Evolutionary conservation across 2,888 invertebrate genomes (phyloP), one percentile per base, ranked within the genome.

Genomic region (Brachypalpus laphriformis): DNA sequence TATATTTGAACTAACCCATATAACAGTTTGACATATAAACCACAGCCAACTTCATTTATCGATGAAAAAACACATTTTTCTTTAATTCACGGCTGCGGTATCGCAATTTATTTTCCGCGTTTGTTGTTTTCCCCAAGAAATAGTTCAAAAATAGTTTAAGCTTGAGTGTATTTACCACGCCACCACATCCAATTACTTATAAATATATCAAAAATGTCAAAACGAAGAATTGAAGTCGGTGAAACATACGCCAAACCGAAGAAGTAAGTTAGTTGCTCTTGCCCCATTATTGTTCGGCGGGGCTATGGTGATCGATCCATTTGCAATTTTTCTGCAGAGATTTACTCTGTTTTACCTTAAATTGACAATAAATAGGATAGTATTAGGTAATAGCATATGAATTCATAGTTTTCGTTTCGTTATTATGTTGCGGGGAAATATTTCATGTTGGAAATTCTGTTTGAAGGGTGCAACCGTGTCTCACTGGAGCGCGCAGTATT

Each of bases 171-270:
- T 42, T 59, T 63, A 3, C 0, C 34, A 31, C 22, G 25, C 28
- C 8, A 51, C 37, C 57, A 22, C 9, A 20, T 8, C 0, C 18
- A 31, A 42, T 16, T 22, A 18, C 22, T 14, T 28, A 37, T 20
- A 61, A 59, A 54, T 20, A 31, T 28, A 49, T 40, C 28, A 45
- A 87, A 81, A 31, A 91, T 97, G 97, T 96, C 97, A 54, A 97
- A 97, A 92, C 93, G 97, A 89, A 94, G 97, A 91, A 96, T 97
- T 90, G 97, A 97, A 93, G 96, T 97, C 86, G 94, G 96, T 89
- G 97, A 97, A 90, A 96, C 97, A 3, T 97, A 96, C 90, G 93
- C 96, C 78, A 95, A 95, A 92, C 94, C 95, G 92, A 95, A 95
- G 93, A 93, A 95, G 97, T 96, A 92, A 93, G 93, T 93, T 74